A percentile compares a stretch with the other conserved stretches of the same genome.
Conservation (phyloP, 2,797 vertebrate species). For the Myoxocephalus aenaeus region DNA sequence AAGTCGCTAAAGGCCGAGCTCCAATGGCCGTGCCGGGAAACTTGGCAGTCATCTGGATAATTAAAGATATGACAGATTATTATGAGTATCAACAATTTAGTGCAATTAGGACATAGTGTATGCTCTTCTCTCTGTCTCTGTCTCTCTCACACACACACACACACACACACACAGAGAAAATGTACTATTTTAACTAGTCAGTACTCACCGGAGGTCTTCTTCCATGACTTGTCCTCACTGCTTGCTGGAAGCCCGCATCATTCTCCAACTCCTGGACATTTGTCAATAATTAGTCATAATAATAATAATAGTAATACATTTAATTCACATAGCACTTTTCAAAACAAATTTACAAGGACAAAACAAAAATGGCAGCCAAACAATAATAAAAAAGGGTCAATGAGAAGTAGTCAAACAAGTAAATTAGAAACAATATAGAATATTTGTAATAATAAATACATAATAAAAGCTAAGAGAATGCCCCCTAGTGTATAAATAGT, state of each 20-base stretch:
- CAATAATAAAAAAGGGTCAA: not conserved
- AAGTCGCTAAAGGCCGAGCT: constrained; percentile 88
- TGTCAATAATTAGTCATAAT: not conserved
- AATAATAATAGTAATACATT: not conserved
- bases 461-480: no score
- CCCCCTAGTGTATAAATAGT: no score
- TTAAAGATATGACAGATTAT: not conserved
- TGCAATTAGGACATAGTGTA: not conserved
- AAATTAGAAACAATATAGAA: no score
- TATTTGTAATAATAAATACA: no score
- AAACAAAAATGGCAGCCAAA: not conserved
- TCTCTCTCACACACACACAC: not conserved
- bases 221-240: constrained; percentile 94
- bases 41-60: constrained; percentile 91
- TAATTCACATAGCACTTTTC: not conserved
- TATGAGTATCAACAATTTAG: not conserved
- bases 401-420: not conserved
- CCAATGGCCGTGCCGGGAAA: constrained; percentile 88
- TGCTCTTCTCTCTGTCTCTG: not conserved
- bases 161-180: not conserved
- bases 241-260: constrained; percentile 93
- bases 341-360: not conserved
- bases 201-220: constrained; percentile 92
- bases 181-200: no score
- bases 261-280: constrained; percentile 92